Conservation (phyloP, 37 sponge, comb jelly and placozoan species). For the Ianthella basta region DNA sequence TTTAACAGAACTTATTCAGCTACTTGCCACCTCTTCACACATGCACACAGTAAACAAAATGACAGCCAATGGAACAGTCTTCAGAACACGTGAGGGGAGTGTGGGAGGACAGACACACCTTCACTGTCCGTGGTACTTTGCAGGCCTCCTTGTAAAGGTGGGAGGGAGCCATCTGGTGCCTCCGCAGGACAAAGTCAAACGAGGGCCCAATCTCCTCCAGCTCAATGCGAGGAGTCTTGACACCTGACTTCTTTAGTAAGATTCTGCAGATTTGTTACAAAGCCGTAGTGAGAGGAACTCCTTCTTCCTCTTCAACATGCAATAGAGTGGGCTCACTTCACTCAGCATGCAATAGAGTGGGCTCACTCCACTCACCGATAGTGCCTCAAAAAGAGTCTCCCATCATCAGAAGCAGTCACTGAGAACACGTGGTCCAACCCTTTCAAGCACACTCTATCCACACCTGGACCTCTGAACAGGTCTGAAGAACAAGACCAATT, state of each 20-base stretch:
- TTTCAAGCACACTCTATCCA: constrained; percentile 62
- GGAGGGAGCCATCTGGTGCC: constrained; percentile 68
- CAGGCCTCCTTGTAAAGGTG: constrained; percentile 73
- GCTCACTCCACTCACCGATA: constrained; percentile 58
- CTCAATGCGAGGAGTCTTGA: constrained; percentile 74
- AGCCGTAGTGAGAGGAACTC: not conserved
- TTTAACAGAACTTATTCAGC: no score
- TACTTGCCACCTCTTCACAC: no score
- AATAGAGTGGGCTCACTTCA: no score
- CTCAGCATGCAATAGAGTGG: no score
- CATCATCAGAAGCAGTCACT: constrained; percentile 74
- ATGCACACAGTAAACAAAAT: no score
- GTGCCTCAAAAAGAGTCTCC: constrained; percentile 65
- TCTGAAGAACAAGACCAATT: constrained; percentile 48
- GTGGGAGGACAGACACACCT: constrained; percentile 40
- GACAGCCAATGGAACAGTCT: no score
- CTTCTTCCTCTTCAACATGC: no score
- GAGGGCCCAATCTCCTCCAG: constrained; percentile 96
- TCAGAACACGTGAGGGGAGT: no score
- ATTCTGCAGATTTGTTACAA: constrained; percentile 31
- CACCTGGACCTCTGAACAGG: constrained; percentile 78
- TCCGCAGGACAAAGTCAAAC: constrained; percentile 70
- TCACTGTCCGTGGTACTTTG: constrained; percentile 72
- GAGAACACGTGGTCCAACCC: constrained; percentile 89
- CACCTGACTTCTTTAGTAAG: constrained; percentile 88